Evolutionary conservation across 2,888 invertebrate genomes (phyloP), one percentile per base, ranked within the genome.

Genomic region (Parochlus steinenii): DNA sequence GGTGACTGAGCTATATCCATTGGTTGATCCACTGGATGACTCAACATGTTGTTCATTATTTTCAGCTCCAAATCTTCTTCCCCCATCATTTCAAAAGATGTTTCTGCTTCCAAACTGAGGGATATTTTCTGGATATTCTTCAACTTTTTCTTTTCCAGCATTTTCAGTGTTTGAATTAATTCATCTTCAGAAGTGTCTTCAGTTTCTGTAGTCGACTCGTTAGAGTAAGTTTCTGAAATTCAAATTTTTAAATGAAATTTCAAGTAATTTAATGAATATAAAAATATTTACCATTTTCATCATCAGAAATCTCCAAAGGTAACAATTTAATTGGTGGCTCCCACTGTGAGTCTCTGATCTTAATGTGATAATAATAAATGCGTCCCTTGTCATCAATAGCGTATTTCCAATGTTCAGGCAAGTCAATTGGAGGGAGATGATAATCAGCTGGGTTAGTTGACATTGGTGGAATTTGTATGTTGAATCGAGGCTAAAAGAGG

Each of bases 361-460:
- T 78, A 2, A 76, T 64, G 55, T 95, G 89, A 60, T 92, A 97
- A 62, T 89, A 97, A 58, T 92, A 95, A 1, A 76, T 69, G 43
- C 87, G 70, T 0, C 92, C 92, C 35, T 79, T 75, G 3, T 67
- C 60, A 52, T 92, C 90, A 41, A 69, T 65, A 1, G 85, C 80
- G 46, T 74, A 77, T 48, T 83, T 81, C 95, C 95, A 97, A 50
- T 78, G 71, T 0, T 79, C 77, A 1, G 89, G 87, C 39, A 92
- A 58, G 44, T 76, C 69, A 19, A 66, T 63, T 1, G 65, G 63
- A 0, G 69, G 58, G 17, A 58, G 39, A 29, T 48, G 47, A 40
- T 59, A 59, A 33, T 55, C 54, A 19, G 46, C 46, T 0, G 49
- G 47, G 43, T 52, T 47, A 4, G 50, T 50, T 6, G 53, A 51